phyloP scores from a whole-genome alignment of 2,888 invertebrate genomes.

The Notodonta ziczac region DNA sequence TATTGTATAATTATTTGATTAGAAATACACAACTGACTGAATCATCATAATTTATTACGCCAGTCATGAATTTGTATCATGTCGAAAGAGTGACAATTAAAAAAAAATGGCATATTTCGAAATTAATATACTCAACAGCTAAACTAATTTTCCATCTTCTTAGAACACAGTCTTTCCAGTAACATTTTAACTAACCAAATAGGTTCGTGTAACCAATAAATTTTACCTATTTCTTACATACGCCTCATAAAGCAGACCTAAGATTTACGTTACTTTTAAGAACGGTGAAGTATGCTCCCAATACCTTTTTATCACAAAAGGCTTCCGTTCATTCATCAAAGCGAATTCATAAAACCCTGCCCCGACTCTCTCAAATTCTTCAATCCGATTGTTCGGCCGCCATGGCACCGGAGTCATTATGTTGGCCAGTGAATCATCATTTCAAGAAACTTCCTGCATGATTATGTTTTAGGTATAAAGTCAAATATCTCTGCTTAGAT shows the following conservation, averaged over 20 bases:
- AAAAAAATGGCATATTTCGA: too few species aligned
- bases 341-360: conserved; percentile 8
- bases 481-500: background rate
- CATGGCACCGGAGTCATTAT: background rate
- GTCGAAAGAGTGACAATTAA: too few species aligned
- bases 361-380: conserved; percentile 5
- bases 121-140: too few species aligned
- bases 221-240: background rate
- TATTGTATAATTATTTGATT: too few species aligned
- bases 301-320: conserved; percentile 8
- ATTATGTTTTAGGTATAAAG: background rate
- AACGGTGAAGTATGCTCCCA: background rate
- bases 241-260: background rate
- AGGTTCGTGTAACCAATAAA: too few species aligned
- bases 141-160: too few species aligned
- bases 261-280: conserved; percentile 5
- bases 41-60: too few species aligned
- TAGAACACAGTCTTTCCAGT: too few species aligned
- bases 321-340: conserved; percentile 9
- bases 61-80: too few species aligned
- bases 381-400: conserved; percentile 7
- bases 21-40: too few species aligned
- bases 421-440: background rate
- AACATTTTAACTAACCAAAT: too few species aligned
- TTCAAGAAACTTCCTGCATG: background rate